Conservation (phyloP, 1,140 invertebrate genomes). For the Calycopis cecrops region DNA sequence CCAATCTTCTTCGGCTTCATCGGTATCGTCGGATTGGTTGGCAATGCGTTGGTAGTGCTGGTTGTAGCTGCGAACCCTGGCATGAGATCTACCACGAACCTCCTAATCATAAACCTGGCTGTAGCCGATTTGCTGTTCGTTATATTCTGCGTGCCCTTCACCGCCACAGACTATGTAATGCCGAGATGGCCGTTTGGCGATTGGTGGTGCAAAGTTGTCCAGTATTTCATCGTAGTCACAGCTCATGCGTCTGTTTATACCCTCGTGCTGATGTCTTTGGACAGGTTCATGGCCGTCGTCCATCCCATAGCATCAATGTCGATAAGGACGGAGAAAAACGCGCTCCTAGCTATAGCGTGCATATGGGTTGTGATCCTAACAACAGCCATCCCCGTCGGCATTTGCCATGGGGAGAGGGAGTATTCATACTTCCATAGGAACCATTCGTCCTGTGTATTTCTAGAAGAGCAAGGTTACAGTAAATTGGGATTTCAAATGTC, state of each 20-base stretch:
- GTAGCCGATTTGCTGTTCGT: conserved; percentile 95
- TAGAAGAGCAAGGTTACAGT: conserved; percentile 80
- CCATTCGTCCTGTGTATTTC: conserved; percentile 80
- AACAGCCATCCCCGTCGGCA: conserved; percentile 84
- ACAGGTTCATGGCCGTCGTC: conserved; percentile 95
- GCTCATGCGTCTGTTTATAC: conserved; percentile 96
- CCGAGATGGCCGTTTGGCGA: conserved; percentile 94
- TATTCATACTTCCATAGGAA: conserved; percentile 78
- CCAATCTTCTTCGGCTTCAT: conserved; percentile 93
- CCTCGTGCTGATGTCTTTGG: conserved; percentile 95
- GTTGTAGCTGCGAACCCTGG: conserved; percentile 90
- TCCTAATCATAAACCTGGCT: conserved; percentile 92
- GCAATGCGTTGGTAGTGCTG: conserved; percentile 91
- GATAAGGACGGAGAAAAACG: conserved; percentile 90
- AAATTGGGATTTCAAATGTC: conserved; percentile 84
- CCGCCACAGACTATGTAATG: conserved; percentile 90
- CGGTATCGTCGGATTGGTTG: conserved; percentile 89
- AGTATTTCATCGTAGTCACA: conserved; percentile 87
- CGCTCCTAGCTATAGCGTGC: conserved; percentile 83
- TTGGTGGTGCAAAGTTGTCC: conserved; percentile 92
- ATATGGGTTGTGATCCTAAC: conserved; percentile 89
- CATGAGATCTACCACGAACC: conserved; percentile 95
- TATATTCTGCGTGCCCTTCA: conserved; percentile 96
- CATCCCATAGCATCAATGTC: conserved; percentile 95
- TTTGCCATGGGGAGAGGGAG: conserved; percentile 86